Percentiles rank a stretch among this genome's conserved stretches.
phyloP scores from a whole-genome alignment of 2,113 vertebrate species.

The Empidonax alnorum region DNA sequence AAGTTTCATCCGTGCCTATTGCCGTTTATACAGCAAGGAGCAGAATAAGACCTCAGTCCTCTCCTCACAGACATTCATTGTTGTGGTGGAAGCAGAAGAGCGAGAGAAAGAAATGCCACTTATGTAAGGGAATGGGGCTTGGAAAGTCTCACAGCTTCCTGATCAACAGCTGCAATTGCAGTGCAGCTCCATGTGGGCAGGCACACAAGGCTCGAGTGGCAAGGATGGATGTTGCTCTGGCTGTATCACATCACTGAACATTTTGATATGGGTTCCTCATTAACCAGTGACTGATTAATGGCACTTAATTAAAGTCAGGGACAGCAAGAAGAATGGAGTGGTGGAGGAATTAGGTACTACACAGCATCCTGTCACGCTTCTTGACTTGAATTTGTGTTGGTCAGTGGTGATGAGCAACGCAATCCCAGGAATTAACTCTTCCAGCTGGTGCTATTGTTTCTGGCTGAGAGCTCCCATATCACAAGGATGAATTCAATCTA shows the following conservation, averaged over 20 bases:
- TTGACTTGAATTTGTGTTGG: neutral
- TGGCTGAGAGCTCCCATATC: neutral
- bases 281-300: neutral
- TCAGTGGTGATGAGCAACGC: neutral
- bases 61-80: neutral
- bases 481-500: slow-evolving; percentile 20
- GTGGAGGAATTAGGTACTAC: neutral
- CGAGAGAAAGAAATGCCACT: neutral
- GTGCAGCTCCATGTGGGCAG: neutral
- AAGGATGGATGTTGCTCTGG: neutral
- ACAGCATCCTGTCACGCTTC: fast-evolving
- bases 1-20: neutral
- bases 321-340: neutral
- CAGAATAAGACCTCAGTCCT: neutral
- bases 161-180: neutral
- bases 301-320: neutral
- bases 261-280: neutral
- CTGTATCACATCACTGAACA: neutral
- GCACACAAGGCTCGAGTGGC: neutral
- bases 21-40: neutral
- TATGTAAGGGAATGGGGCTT: neutral
- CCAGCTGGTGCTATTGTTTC: slow-evolving; percentile 16
- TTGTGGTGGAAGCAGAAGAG: neutral
- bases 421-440: slow-evolving; percentile 24
- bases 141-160: neutral